Evolutionary conservation across 1,140 invertebrate genomes (phyloP).

Genomic region (Tetranychus cinnabarinus): DNA sequence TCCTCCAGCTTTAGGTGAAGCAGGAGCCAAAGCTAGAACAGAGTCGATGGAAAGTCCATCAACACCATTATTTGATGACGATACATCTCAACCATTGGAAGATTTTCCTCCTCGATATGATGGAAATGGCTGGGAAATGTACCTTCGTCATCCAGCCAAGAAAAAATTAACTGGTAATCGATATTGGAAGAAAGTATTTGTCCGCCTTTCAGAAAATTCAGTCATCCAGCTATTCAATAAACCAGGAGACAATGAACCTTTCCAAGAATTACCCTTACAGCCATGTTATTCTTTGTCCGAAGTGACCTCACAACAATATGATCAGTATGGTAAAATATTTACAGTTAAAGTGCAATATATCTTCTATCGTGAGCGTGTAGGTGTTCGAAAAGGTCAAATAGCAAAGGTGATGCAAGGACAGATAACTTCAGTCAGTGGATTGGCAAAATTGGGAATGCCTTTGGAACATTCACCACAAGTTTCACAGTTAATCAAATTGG

Average conservation of each 20-base stretch:
- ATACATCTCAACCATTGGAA: constrained; percentile 71
- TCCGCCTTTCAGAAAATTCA: constrained; percentile 55
- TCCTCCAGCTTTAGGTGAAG: not conserved
- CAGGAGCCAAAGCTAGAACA: constrained; percentile 1
- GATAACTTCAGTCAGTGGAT: constrained; percentile 37
- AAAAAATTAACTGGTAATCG: constrained; percentile 85
- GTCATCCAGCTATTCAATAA: constrained; percentile 63
- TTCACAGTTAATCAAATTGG: constrained; percentile 87
- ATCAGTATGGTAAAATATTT: constrained; percentile 96
- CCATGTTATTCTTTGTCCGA: constrained; percentile 22
- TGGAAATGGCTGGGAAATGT: constrained; percentile 88
- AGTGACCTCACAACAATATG: constrained; percentile 80
- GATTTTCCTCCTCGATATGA: constrained; percentile 55
- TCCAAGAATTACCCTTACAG: constrained; percentile 17
- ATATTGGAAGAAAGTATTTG: constrained; percentile 94
- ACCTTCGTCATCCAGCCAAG: constrained; percentile 80
- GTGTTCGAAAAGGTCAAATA: constrained; percentile 82
- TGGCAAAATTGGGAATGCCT: constrained; percentile 73
- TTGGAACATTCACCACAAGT: constrained; percentile 91
- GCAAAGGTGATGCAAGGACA: constrained; percentile 56
- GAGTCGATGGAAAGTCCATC: constrained; percentile 14
- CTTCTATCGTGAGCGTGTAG: constrained; percentile 92
- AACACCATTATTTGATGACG: constrained; percentile 71
- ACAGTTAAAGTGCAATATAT: constrained; percentile 94
- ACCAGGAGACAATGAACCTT: constrained; percentile 37